A percentile compares a stretch with the other conserved stretches of the same genome.
phyloP scores from a whole-genome alignment of 2,888 invertebrate genomes.

The Trisateles emortualis region DNA sequence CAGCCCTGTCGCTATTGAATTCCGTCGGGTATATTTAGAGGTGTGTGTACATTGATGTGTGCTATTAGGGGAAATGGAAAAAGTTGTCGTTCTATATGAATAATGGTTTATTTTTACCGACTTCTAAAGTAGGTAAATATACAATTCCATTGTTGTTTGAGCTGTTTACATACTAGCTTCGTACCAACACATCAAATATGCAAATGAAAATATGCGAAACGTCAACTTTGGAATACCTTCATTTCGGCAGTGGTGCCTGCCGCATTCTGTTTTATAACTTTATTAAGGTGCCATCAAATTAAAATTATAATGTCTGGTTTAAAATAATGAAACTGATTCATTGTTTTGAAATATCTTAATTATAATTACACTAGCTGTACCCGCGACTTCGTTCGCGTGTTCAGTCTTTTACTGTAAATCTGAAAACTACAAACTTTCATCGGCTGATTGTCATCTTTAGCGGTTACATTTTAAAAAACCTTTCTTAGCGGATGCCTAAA shows the following conservation, averaged over 20 bases:
- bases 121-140: too few relatives aligned
- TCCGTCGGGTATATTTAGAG: constrained; percentile 57
- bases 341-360: neutral
- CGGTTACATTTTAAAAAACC: too few relatives aligned
- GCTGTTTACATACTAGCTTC: constrained; percentile 25
- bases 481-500: too few relatives aligned
- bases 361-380: too few relatives aligned
- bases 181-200: constrained; percentile 33
- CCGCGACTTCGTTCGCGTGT: too few relatives aligned
- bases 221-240: constrained; percentile 30
- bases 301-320: neutral
- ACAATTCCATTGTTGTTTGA: constrained; percentile 14
- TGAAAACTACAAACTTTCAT: too few relatives aligned
- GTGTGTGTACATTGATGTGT: constrained; percentile 56
- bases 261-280: constrained; percentile 13
- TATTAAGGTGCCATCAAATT: constrained; percentile 7
- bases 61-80: constrained; percentile 73
- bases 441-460: too few relatives aligned
- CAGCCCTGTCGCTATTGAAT: constrained; percentile 52
- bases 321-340: neutral
- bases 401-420: too few relatives aligned
- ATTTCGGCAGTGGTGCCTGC: constrained; percentile 13
- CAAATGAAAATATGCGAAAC: constrained; percentile 39
- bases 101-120: constrained; percentile 20
- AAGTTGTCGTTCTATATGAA: constrained; percentile 4